Evolutionary conservation across 2,797 vertebrate genomes (phyloP).

Genomic region (Micrastur ruficollis): DNA sequence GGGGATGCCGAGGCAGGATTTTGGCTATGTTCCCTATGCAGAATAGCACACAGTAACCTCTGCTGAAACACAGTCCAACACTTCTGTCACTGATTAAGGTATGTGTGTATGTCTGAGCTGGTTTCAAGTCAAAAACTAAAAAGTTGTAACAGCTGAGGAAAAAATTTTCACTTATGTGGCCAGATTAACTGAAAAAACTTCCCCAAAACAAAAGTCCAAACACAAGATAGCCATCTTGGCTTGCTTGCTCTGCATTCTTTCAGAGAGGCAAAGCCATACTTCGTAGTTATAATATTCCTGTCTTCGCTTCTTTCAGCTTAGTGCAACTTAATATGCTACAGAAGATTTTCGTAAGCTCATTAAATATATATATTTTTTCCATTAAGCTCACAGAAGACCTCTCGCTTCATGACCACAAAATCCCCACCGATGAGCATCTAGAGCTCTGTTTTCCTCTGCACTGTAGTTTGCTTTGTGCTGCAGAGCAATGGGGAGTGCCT

Average conservation of each 20-base stretch:
- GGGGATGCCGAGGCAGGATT: not conserved
- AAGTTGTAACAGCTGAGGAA: not conserved
- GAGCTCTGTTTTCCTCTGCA: not conserved
- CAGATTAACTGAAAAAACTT: not conserved
- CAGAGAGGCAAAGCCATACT: not conserved
- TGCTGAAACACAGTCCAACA: not conserved
- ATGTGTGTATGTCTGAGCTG: not conserved
- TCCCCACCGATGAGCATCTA: not conserved
- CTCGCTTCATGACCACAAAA: not conserved
- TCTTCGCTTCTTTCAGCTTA: not conserved
- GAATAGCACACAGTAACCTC: not conserved
- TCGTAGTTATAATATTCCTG: not conserved
- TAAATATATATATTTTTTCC: slow-evolving; percentile 13
- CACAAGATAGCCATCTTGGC: not conserved
- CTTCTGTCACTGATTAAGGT: not conserved
- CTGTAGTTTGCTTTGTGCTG: not conserved
- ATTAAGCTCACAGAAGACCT: not conserved
- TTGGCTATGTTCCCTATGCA: not conserved
- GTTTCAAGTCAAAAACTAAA: not conserved
- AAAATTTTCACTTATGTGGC: not conserved
- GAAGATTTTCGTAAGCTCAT: slow-evolving; percentile 8
- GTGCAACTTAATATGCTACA: not conserved
- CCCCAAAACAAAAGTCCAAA: not conserved
- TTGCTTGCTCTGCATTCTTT: not conserved
- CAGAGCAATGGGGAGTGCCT: not conserved